Conservation (phyloP, 1,140 invertebrate genomes). For the Drosophila ironensis region DNA sequence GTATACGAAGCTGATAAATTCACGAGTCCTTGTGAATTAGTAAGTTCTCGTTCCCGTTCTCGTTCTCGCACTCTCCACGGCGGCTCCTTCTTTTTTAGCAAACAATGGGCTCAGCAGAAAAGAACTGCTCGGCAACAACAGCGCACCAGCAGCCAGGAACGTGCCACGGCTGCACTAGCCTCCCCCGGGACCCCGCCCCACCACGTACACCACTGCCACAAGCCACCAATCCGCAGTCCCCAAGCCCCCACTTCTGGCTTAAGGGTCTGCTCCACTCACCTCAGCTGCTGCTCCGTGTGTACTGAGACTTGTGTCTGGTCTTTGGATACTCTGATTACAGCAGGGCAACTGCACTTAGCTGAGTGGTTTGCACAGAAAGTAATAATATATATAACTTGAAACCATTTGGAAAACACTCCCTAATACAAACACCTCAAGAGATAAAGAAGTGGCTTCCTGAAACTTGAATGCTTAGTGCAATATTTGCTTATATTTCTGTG, state of each 20-base stretch:
- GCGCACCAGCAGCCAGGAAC: conserved; percentile 2
- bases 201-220: not conserved
- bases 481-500: too few species aligned
- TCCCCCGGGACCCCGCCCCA: conserved; percentile 10
- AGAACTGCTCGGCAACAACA: not conserved
- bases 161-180: conserved; percentile 18
- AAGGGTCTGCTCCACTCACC: conserved; percentile 11
- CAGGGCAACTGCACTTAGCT: not conserved
- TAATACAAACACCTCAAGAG: too few species aligned
- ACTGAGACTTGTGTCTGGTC: not conserved
- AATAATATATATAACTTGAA: too few species aligned
- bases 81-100: conserved; percentile 1
- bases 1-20: conserved; percentile 30
- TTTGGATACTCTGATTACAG: conserved; percentile 3
- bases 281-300: not conserved
- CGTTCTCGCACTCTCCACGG: conserved; percentile 4
- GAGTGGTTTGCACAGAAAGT: too few species aligned
- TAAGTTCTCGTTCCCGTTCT: too few species aligned
- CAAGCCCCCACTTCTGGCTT: conserved; percentile 11
- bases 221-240: conserved; percentile 6
- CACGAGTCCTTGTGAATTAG: conserved; percentile 29
- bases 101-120: conserved; percentile 28
- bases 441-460: too few species aligned
- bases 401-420: too few species aligned
- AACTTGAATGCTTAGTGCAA: too few species aligned